A percentile compares a stretch with the other conserved stretches of the same genome.
phyloP scores from a whole-genome alignment of 2,113 vertebrate genomes.

The Sander vitreus region DNA sequence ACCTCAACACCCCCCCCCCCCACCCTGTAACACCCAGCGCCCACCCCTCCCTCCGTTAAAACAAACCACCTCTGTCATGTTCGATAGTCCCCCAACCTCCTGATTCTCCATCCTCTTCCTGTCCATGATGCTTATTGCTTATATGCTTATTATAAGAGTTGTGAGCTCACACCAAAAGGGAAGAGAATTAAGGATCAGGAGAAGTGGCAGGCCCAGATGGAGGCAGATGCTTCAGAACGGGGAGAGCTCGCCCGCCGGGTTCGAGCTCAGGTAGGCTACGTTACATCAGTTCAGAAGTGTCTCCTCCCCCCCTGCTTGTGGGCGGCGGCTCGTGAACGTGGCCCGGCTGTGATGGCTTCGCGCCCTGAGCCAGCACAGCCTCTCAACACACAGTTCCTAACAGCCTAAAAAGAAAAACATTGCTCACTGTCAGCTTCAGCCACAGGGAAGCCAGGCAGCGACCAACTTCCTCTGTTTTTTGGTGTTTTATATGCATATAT shows the following conservation, averaged over 20 bases:
- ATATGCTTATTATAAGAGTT: no score
- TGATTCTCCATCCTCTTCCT: slow-evolving; percentile 72
- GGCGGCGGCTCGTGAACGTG: slow-evolving; percentile 65
- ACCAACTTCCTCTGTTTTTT: slow-evolving; percentile 79
- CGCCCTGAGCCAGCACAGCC: slow-evolving; percentile 85
- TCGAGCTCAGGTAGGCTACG: slow-evolving; percentile 50
- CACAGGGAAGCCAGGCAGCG: slow-evolving; percentile 81
- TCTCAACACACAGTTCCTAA: slow-evolving; percentile 85
- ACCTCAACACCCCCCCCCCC: slow-evolving; percentile 70
- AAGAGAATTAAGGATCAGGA: slow-evolving; percentile 66
- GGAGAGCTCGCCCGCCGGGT: slow-evolving; percentile 55
- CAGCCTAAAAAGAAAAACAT: slow-evolving; percentile 65
- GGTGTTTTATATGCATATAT: slow-evolving; percentile 86
- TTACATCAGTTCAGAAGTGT: slow-evolving; percentile 67
- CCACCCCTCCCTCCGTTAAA: slow-evolving; percentile 54
- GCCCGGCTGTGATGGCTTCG: slow-evolving; percentile 76
- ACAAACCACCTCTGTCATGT: slow-evolving; percentile 69
- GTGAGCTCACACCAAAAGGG: slow-evolving; percentile 48
- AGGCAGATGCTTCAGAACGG: slow-evolving; percentile 63
- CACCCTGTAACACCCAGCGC: slow-evolving; percentile 39
- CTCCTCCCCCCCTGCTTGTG: slow-evolving; percentile 49
- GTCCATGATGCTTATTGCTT: slow-evolving; percentile 8
- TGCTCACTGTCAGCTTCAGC: slow-evolving; percentile 75
- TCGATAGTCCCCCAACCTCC: slow-evolving; percentile 57
- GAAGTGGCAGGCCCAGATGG: slow-evolving; percentile 46